Base-by-base conservation (phyloP, 2,888 invertebrate species). In the Acrobasis suavella region DNA sequence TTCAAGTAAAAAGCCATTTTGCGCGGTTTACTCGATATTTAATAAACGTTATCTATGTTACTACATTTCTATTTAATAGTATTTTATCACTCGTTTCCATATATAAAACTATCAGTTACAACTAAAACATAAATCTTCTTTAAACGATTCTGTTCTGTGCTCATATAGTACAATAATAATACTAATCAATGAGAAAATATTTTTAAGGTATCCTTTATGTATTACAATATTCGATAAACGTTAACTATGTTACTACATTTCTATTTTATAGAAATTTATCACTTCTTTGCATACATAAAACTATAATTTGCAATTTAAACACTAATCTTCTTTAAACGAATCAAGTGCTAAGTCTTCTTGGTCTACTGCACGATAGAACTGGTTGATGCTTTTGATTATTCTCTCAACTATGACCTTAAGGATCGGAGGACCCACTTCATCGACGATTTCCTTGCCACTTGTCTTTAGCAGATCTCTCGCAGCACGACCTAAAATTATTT, bases 361-460 rank as follows among this genome's bases (percentile, higher is more conserved):
- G 0, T 76, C 74, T 0, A 75, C 62, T 1, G 66, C 60, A n/a
- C 70, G 65, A 68, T 73, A 75, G 63, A 76, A 69, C 5, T 60
- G 55, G 32, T 69, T 71, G 7, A 75, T 62, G n/a, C 62, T 68
- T 2, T 74, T 66, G 0, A 76, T 50, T 1, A 77, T 65, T 16
- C 66, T 72, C 2, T 61, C 52, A 5, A 72, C 58, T 10, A 76
- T 70, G 0, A 69, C 68, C 32, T 72, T 74, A 54, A 77, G 60
- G 12, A 79, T 70, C 0, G 74, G 72, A 0, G 70, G 69, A 0
- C 75, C 76, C 0, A 75, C 63, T 65, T 77, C 75, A 1, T 58
- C 50, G 32, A 76, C 62, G 3, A 78, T 66, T 7, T 74, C 72
- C 32, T 75, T 78, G 0, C 73, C 65, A 46, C 64, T 74, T 15